phyloP scores from a whole-genome alignment of 2,113 vertebrate species.

The Cololabis saira region DNA sequence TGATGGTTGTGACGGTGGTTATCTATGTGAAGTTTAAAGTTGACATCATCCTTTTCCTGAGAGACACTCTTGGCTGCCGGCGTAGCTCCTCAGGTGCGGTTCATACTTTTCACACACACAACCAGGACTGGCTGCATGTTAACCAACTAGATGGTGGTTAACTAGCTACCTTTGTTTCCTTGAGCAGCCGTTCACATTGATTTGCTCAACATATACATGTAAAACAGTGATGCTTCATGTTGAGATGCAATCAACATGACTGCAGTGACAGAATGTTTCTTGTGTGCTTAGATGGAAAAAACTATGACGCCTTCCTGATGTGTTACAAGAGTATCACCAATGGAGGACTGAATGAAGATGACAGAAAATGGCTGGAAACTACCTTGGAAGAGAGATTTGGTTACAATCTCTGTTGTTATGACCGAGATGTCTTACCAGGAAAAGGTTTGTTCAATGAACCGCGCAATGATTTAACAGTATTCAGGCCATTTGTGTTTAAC shows the following conservation, averaged over 20 bases:
- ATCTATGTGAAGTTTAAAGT: constrained; percentile 62
- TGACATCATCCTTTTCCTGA: constrained; percentile 57
- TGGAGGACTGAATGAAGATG: constrained; percentile 37
- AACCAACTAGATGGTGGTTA: too few species aligned
- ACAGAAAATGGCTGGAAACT: constrained; percentile 43
- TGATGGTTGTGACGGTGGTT: constrained; percentile 18
- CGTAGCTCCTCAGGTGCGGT: constrained; percentile 49
- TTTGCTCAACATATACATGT: too few species aligned
- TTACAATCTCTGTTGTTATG: constrained; percentile 75
- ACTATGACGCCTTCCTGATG: constrained; percentile 74
- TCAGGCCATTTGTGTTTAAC: background rate
- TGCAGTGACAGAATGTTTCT: background rate
- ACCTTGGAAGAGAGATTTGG: constrained; percentile 67
- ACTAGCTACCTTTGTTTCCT: too few species aligned
- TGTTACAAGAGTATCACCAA: constrained; percentile 52
- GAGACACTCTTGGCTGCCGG: constrained; percentile 52
- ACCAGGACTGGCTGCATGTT: too few species aligned
- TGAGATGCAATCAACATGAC: too few species aligned
- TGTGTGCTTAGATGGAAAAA: constrained; percentile 69
- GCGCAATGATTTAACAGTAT: background rate
- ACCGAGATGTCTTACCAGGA: constrained; percentile 74
- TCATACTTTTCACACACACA: background rate
- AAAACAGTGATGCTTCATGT: too few species aligned
- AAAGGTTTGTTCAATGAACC: constrained; percentile 45
- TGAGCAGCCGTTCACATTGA: too few species aligned